Conservation (phyloP, 2,888 invertebrate species). For the Phyllotreta cruciferae region DNA sequence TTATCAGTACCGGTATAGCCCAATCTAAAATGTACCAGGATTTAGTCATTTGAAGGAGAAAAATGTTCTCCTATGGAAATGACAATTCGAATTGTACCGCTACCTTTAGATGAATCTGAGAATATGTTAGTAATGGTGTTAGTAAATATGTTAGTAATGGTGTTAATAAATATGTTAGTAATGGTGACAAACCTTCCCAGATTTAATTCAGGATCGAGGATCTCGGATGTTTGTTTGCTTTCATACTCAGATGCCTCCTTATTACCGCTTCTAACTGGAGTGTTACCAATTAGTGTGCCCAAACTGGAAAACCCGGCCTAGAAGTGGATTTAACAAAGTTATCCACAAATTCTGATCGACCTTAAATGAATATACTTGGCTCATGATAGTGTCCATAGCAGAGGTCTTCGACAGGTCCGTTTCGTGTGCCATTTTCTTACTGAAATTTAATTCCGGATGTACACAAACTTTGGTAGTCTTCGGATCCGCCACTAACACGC, state of each 20-base stretch:
- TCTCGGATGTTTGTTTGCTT: constrained; percentile 56
- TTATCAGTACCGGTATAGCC: constrained; percentile 64
- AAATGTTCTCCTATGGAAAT: neutral
- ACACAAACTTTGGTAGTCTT: constrained; percentile 70
- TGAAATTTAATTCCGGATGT: constrained; percentile 54
- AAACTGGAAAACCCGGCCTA: constrained; percentile 50
- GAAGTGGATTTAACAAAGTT: constrained; percentile 20
- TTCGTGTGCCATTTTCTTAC: constrained; percentile 40
- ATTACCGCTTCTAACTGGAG: constrained; percentile 48
- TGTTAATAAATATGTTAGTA: too few relatives aligned
- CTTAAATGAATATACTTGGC: constrained; percentile 45
- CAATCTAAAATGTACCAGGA: constrained; percentile 33
- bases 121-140: neutral
- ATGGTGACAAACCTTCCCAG: constrained; percentile 58
- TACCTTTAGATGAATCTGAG: neutral
- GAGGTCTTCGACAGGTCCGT: constrained; percentile 46
- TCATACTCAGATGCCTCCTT: constrained; percentile 54
- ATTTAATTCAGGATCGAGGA: constrained; percentile 61
- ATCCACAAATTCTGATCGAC: too few relatives aligned
- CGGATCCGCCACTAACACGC: constrained; percentile 73
- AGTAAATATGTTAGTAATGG: too few relatives aligned
- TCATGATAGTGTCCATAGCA: constrained; percentile 54
- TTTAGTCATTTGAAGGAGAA: neutral
- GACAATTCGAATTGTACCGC: neutral
- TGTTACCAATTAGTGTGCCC: constrained; percentile 48